Evolutionary conservation across 2,888 invertebrate genomes (phyloP).

Genomic region (Trimorus sp.): DNA sequence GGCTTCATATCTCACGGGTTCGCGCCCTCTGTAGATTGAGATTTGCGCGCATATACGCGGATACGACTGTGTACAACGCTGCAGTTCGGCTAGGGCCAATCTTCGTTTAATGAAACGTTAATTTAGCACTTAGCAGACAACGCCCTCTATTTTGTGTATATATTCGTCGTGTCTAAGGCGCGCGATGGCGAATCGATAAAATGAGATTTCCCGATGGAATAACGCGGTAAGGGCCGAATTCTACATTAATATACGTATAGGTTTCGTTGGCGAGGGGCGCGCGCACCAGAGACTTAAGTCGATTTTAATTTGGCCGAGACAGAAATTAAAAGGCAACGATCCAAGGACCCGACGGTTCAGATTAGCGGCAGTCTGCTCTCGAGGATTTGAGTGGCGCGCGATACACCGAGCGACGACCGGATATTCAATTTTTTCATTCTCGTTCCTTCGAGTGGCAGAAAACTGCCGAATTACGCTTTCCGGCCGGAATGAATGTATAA

Average conservation of each 20-base stretch:
- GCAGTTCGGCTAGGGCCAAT: conserved; percentile 32
- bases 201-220: conserved; percentile 66
- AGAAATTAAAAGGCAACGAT: conserved; percentile 78
- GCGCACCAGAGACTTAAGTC: conserved; percentile 70
- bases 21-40: no score
- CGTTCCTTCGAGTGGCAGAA: conserved; percentile 58
- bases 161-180: conserved; percentile 21
- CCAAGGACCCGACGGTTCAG: conserved; percentile 67
- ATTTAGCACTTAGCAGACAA: conserved; percentile 59
- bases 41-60: no score
- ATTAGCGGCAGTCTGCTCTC: conserved; percentile 63
- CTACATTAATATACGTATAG: conserved; percentile 63
- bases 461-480: conserved; percentile 63
- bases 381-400: conserved; percentile 59
- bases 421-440: conserved; percentile 68
- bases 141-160: conserved; percentile 34
- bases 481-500: conserved; percentile 67
- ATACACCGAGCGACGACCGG: conserved; percentile 61
- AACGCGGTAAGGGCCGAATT: conserved; percentile 46
- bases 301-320: conserved; percentile 76
- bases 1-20: no score
- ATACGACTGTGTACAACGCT: neutral
- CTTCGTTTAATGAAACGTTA: conserved; percentile 54
- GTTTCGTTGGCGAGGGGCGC: conserved; percentile 41
- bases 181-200: conserved; percentile 52